Evolutionary conservation across 2,797 vertebrate genomes (phyloP).

Genomic region (Pseudomugil tenellus): DNA sequence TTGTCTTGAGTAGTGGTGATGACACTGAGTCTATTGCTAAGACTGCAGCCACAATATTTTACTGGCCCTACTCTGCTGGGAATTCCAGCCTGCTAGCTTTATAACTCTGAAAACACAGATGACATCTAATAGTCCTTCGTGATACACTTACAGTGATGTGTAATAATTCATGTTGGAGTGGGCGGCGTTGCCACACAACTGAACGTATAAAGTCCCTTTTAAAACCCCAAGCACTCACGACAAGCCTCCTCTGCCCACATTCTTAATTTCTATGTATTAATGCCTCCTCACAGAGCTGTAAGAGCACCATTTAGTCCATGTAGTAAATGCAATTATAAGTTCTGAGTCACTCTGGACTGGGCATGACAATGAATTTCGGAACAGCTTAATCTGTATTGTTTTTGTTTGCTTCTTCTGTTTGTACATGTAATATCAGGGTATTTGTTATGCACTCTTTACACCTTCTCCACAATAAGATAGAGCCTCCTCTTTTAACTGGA

Average conservation of each 20-base stretch:
- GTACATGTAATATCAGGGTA: constrained; percentile 21
- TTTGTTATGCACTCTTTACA: constrained; percentile 18
- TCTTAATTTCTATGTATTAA: not conserved
- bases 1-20: constrained; percentile 54
- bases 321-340: constrained; percentile 22
- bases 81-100: constrained; percentile 44
- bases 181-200: constrained; percentile 9
- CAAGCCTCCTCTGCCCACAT: constrained; percentile 1
- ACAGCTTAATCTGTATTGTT: constrained; percentile 13
- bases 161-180: constrained; percentile 31
- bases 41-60: constrained; percentile 43
- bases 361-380: constrained; percentile 31
- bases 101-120: constrained; percentile 39
- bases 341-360: constrained; percentile 26
- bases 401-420: constrained; percentile 7
- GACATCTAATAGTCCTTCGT: constrained; percentile 53
- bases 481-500: not conserved
- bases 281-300: constrained; percentile 8
- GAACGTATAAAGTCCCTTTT: constrained; percentile 22
- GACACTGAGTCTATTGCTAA: constrained; percentile 29
- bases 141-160: constrained; percentile 38
- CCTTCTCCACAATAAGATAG: not conserved
- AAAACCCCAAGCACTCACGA: constrained; percentile 4
- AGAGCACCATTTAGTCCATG: constrained; percentile 14
- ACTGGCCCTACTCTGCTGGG: constrained; percentile 27